Conservation (phyloP, 1,140 invertebrate genomes). For the Drosophila rufa region DNA sequence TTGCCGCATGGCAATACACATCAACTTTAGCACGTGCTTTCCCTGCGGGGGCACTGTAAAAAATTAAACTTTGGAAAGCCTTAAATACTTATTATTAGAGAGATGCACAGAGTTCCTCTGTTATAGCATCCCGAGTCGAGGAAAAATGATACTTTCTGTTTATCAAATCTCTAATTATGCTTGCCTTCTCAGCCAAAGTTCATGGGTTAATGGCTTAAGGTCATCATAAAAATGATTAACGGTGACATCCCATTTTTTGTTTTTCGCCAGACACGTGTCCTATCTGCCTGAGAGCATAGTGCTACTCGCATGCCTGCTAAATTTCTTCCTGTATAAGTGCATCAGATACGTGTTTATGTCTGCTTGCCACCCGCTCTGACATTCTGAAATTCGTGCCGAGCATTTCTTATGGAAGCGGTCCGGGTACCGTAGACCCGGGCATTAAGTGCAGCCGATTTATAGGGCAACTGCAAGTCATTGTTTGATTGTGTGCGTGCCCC, state of each 20-base stretch:
- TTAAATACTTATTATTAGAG: not conserved
- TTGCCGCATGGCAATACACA: slow-evolving; percentile 55
- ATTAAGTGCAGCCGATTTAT: slow-evolving; percentile 66
- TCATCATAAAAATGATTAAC: slow-evolving; percentile 12
- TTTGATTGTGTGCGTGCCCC: slow-evolving; percentile 70
- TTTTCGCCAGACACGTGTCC: not conserved
- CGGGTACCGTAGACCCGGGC: not conserved
- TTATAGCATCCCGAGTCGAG: too few relatives aligned
- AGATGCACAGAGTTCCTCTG: not conserved
- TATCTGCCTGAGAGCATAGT: slow-evolving; percentile 12
- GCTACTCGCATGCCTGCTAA: slow-evolving; percentile 7
- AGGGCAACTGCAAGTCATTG: slow-evolving; percentile 70
- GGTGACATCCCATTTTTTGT: not conserved
- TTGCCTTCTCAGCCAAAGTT: too few relatives aligned
- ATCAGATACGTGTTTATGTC: slow-evolving; percentile 27
- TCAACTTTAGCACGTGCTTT: slow-evolving; percentile 73
- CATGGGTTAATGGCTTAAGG: not conserved
- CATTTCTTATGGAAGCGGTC: slow-evolving; percentile 43
- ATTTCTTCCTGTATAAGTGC: slow-evolving; percentile 33
- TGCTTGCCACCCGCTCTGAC: slow-evolving; percentile 14
- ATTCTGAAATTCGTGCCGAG: slow-evolving; percentile 59
- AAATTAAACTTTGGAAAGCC: slow-evolving; percentile 14
- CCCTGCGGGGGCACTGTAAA: slow-evolving; percentile 35
- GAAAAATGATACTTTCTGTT: not conserved
- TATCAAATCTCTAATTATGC: not conserved